Conservation (phyloP, 2,797 vertebrate species). For the Notamacropus eugenii region DNA sequence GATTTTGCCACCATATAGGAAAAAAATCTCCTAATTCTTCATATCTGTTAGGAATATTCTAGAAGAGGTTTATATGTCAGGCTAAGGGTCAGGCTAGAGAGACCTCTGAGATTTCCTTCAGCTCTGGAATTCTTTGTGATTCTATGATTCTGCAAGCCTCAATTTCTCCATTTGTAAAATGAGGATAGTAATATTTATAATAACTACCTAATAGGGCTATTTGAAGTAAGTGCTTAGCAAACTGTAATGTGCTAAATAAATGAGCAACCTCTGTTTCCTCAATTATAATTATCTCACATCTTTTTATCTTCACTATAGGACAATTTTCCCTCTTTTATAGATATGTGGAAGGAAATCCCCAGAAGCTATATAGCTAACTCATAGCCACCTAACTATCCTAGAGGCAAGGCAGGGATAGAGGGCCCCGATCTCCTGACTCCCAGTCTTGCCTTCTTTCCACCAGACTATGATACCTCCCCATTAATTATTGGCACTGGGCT, state of each 20-base stretch:
- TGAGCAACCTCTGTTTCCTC: not conserved
- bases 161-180: not conserved
- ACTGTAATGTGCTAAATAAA: not conserved
- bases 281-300: not conserved
- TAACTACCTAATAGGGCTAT: not conserved
- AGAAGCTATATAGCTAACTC: not conserved
- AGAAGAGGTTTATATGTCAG: not conserved
- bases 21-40: not conserved
- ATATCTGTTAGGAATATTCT: not conserved
- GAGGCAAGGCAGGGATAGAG: not conserved
- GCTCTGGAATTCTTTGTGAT: not conserved
- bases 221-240: not conserved
- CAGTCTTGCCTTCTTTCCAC: conserved; percentile 44
- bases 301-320: not conserved
- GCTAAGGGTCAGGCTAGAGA: not conserved
- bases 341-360: not conserved
- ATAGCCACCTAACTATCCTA: conserved; percentile 28
- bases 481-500: conserved; percentile 59
- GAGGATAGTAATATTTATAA: not conserved
- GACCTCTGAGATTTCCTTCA: not conserved
- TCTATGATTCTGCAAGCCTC: not conserved
- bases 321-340: not conserved
- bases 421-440: not conserved
- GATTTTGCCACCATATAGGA: not conserved
- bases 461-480: not conserved